phyloP scores from a whole-genome alignment of 2,888 invertebrate genomes.

The Ptychoptera albimana region DNA sequence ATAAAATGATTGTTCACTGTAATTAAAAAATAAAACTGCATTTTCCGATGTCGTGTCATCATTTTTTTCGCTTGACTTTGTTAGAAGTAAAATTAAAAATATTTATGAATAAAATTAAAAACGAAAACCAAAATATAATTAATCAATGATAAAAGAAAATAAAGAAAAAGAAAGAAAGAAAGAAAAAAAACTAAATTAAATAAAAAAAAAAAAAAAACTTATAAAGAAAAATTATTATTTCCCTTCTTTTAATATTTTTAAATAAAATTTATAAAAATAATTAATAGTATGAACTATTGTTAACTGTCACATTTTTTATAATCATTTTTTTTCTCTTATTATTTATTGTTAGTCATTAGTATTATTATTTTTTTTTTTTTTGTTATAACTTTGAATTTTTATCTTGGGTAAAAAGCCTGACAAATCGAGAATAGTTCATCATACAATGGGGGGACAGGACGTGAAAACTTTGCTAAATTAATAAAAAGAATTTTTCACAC shows the following conservation, averaged over 20 bases:
- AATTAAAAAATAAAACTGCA: no score
- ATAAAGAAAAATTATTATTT: not conserved
- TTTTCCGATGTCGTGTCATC: no score
- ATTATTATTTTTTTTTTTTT: slow-evolving; percentile 1
- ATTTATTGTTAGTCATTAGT: slow-evolving; percentile 1
- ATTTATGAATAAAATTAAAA: not conserved
- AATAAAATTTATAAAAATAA: not conserved
- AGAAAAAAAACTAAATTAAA: not conserved
- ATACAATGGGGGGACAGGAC: slow-evolving; percentile 14
- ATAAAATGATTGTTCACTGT: no score
- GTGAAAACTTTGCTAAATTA: not conserved
- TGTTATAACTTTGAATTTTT: not conserved
- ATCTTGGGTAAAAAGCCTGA: slow-evolving; percentile 28
- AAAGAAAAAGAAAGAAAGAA: not conserved
- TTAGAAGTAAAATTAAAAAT: no score
- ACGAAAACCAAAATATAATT: not conserved
- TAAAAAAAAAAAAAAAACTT: not conserved
- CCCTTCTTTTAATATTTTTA: not conserved
- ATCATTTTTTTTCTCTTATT: slow-evolving; percentile 4
- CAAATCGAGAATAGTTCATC: slow-evolving; percentile 31
- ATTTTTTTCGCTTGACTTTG: not conserved
- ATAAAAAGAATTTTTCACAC: not conserved
- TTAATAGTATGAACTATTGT: no score
- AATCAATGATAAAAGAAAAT: not conserved
- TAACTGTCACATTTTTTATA: no score